Evolutionary conservation across 1,140 invertebrate genomes (phyloP).

Genomic region (Stegodyphus dumicola): DNA sequence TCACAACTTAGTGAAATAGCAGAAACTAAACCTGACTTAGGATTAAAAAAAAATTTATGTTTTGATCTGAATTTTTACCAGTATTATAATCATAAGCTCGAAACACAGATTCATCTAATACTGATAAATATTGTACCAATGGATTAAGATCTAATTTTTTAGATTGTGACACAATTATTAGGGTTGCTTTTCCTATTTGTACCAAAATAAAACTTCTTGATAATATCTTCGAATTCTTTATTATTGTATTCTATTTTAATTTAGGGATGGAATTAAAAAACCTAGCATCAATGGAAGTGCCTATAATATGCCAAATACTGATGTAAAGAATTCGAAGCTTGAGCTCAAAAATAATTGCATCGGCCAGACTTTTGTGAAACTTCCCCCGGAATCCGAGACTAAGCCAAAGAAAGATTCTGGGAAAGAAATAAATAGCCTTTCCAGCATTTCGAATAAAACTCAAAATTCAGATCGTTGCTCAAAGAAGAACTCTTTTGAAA

Average conservation of each 20-base stretch:
- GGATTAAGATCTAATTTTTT: no score
- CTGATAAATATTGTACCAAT: no score
- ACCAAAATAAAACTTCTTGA: no score
- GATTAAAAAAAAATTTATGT: no score
- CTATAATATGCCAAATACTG: not conserved
- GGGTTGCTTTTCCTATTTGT: no score
- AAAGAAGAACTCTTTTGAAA: not conserved
- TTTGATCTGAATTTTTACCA: no score
- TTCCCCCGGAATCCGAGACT: slow-evolving; percentile 24
- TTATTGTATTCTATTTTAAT: not conserved
- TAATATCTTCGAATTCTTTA: no score
- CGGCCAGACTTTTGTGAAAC: slow-evolving; percentile 24
- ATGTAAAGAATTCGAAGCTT: not conserved
- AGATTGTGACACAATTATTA: no score
- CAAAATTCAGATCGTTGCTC: not conserved
- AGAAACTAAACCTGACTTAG: no score
- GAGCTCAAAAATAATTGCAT: not conserved
- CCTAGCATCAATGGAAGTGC: slow-evolving; percentile 1
- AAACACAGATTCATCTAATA: no score
- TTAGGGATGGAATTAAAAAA: not conserved
- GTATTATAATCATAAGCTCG: no score
- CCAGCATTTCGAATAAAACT: not conserved
- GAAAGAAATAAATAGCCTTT: not conserved
- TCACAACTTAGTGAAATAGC: no score
- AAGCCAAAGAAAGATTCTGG: not conserved